Percentiles rank a stretch among this genome's conserved stretches.
Conservation (phyloP, 2,888 invertebrate species). For the Orthosia gracilis region DNA sequence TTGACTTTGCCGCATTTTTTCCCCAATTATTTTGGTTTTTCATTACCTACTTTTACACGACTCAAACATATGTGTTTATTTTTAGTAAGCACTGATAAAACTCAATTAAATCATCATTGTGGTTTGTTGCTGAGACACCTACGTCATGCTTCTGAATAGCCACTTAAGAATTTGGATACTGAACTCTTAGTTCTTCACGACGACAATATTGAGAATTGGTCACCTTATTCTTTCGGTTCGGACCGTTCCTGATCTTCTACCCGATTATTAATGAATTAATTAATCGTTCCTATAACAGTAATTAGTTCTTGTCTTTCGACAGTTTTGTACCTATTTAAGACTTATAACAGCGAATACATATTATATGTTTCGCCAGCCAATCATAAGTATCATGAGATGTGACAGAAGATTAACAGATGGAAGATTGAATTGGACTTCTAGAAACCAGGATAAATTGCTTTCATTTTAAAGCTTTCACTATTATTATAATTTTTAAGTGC, state of each 20-base stretch:
- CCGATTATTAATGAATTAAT: neutral
- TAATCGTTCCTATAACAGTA: neutral
- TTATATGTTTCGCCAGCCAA: neutral
- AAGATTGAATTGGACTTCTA: slow-evolving; percentile 3
- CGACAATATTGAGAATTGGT: neutral
- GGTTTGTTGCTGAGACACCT: slow-evolving; percentile 10
- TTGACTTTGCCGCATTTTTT: neutral
- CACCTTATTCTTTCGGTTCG: neutral
- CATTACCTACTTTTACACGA: neutral
- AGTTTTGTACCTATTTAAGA: neutral
- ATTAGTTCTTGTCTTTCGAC: neutral
- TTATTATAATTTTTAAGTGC: neutral
- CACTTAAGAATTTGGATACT: slow-evolving; percentile 4
- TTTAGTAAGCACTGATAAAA: slow-evolving; percentile 17
- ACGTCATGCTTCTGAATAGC: slow-evolving; percentile 29
- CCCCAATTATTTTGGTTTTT: neutral
- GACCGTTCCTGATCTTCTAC: neutral
- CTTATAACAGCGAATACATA: neutral
- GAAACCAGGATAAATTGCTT: neutral
- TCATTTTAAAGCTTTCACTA: neutral
- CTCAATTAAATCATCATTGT: slow-evolving; percentile 31
- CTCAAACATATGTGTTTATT: slow-evolving; percentile 9
- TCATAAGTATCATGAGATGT: neutral
- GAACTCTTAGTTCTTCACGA: neutral
- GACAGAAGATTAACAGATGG: neutral